Evolutionary conservation across 2,888 invertebrate genomes (phyloP).

Genomic region (Caenorhabditis auriculariae): DNA sequence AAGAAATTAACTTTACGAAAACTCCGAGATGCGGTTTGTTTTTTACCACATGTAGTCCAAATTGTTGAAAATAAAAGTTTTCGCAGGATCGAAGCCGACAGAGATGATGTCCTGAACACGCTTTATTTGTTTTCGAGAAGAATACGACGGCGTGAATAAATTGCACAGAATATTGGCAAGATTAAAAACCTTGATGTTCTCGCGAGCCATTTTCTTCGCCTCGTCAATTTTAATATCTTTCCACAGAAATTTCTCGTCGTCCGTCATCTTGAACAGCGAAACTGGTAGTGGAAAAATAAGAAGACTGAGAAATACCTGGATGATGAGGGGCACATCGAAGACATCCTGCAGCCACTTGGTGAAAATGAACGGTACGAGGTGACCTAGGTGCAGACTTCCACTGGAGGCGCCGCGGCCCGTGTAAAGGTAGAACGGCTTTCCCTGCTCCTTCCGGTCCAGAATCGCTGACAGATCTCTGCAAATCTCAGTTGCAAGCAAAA

Average conservation of each 20-base stretch:
- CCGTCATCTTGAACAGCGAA: constrained; percentile 81
- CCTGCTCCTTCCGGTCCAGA: constrained; percentile 80
- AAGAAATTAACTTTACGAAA: too few relatives aligned
- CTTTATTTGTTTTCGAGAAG: too few relatives aligned
- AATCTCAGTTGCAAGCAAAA: constrained; percentile 1
- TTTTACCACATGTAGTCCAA: constrained; percentile 91
- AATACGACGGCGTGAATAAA: too few relatives aligned
- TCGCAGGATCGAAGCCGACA: constrained; percentile 86
- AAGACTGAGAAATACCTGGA: constrained; percentile 69
- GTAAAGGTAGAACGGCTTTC: constrained; percentile 92
- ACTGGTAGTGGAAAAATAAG: not conserved
- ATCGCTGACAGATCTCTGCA: constrained; percentile 80
- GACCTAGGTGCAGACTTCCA: constrained; percentile 81
- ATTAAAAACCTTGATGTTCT: constrained; percentile 77
- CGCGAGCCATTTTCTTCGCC: constrained; percentile 78
- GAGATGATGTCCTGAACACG: constrained; percentile 82
- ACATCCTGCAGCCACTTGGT: constrained; percentile 85
- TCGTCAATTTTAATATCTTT: constrained; percentile 82
- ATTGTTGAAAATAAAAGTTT: constrained; percentile 96
- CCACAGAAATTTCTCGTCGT: constrained; percentile 98
- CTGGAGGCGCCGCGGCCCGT: constrained; percentile 86
- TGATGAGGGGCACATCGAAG: constrained; percentile 90
- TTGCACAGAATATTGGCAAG: too few relatives aligned
- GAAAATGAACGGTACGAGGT: constrained; percentile 93
- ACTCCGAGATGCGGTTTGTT: too few relatives aligned